phyloP scores from a whole-genome alignment of 2,113 vertebrate species.

The Syngnathoides biaculeatus region DNA sequence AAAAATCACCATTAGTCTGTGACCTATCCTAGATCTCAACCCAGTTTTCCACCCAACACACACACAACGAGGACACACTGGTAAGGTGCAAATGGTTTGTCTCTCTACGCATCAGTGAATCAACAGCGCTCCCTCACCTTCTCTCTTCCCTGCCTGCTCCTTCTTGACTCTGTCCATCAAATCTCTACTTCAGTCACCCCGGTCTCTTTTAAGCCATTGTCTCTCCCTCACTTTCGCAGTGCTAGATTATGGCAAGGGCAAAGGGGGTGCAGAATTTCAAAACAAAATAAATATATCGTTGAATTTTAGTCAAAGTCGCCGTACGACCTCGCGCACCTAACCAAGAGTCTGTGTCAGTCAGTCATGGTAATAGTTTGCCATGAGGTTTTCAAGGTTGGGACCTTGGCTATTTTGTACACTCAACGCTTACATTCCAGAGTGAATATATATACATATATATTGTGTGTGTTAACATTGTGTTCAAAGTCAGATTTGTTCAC shows the following conservation, averaged over 20 bases:
- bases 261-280: neutral
- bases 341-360: neutral
- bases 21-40: conserved; percentile 51
- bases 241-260: neutral
- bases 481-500: too few species aligned
- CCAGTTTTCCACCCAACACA: conserved; percentile 29
- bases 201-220: conserved; percentile 38
- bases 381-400: neutral
- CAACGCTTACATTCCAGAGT: neutral
- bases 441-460: too few species aligned
- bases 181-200: conserved; percentile 46
- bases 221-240: conserved; percentile 1
- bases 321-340: neutral
- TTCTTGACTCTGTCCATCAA: conserved; percentile 60
- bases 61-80: conserved; percentile 45
- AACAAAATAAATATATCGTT: neutral
- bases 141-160: conserved; percentile 59
- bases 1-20: conserved; percentile 42
- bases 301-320: neutral
- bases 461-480: too few species aligned
- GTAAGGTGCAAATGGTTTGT: conserved; percentile 70
- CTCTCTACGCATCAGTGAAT: conserved; percentile 57
- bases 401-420: neutral
- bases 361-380: neutral
- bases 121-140: conserved; percentile 54